Percentiles rank a stretch among this genome's conserved stretches.
phyloP scores from a whole-genome alignment of 2,797 vertebrate species.

The Atherinosoma microstoma region DNA sequence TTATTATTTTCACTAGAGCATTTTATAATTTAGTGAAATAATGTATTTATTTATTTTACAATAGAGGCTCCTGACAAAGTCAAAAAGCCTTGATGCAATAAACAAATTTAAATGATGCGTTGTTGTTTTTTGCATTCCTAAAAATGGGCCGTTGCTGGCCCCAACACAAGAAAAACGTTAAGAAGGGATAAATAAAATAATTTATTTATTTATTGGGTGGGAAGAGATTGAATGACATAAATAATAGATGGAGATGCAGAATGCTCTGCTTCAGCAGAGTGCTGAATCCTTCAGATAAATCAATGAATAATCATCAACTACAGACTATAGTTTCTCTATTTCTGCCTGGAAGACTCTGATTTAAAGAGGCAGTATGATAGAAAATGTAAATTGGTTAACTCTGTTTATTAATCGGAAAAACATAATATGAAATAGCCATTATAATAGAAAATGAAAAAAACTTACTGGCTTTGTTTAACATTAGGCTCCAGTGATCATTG shows the following conservation, averaged over 20 bases:
- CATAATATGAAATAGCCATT: not conserved
- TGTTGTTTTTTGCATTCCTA: too few species aligned
- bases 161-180: too few species aligned
- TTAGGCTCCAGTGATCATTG: not conserved
- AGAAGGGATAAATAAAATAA: conserved; percentile 29
- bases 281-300: conserved; percentile 37
- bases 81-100: too few species aligned
- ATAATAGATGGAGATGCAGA: conserved; percentile 36
- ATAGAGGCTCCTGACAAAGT: too few species aligned
- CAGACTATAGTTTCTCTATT: conserved; percentile 32
- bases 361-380: not conserved
- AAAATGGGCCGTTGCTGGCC: too few species aligned
- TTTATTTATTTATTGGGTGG: conserved; percentile 25
- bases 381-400: conserved; percentile 7
- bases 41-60: too few species aligned
- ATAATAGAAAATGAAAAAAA: not conserved
- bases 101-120: too few species aligned
- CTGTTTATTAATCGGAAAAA: not conserved
- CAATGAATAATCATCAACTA: conserved; percentile 42
- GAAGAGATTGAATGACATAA: conserved; percentile 29
- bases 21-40: too few species aligned
- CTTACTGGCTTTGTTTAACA: not conserved
- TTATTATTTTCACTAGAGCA: too few species aligned
- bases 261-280: conserved; percentile 31
- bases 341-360: not conserved